phyloP scores from a whole-genome alignment of 2,113 vertebrate genomes.

The Ammodytes marinus region DNA sequence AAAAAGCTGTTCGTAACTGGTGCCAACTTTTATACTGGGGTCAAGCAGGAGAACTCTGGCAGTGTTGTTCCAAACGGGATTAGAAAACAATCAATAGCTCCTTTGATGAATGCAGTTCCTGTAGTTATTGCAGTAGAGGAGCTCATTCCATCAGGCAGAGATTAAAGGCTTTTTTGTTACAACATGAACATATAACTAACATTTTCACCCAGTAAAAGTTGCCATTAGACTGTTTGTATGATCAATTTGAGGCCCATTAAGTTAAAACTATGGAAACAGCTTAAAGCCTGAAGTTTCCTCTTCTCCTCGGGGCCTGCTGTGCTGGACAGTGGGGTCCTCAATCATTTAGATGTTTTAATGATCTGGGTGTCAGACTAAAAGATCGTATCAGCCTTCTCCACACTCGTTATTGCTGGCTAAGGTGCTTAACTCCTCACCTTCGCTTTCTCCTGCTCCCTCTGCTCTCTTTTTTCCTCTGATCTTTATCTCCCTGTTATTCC shows the following conservation, averaged over 20 bases:
- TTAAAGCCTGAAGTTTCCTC: constrained; percentile 33
- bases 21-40: constrained; percentile 18
- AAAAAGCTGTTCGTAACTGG: not conserved
- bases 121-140: constrained; percentile 11
- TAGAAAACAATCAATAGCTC: constrained; percentile 34
- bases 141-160: not conserved
- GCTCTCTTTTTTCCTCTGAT: constrained; percentile 56
- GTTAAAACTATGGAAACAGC: constrained; percentile 16
- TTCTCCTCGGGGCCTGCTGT: constrained; percentile 21
- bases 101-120: constrained; percentile 21
- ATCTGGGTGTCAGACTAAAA: constrained; percentile 54
- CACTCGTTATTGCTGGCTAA: constrained; percentile 55
- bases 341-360: constrained; percentile 62
- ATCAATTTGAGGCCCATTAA: not conserved
- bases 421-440: constrained; percentile 63
- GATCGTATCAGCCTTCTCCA: constrained; percentile 58
- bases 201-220: not conserved
- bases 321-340: constrained; percentile 41
- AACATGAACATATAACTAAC: not conserved
- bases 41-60: constrained; percentile 16
- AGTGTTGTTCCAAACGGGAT: constrained; percentile 15
- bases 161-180: not conserved
- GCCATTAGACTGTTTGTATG: not conserved
- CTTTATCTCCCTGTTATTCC: constrained; percentile 60
- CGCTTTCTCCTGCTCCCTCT: constrained; percentile 33